These are phyloP conservation scores for Crotalus tigris DNA, from an alignment of 2,113 vertebrate genomes.

Conservation along the genomic window DNA sequence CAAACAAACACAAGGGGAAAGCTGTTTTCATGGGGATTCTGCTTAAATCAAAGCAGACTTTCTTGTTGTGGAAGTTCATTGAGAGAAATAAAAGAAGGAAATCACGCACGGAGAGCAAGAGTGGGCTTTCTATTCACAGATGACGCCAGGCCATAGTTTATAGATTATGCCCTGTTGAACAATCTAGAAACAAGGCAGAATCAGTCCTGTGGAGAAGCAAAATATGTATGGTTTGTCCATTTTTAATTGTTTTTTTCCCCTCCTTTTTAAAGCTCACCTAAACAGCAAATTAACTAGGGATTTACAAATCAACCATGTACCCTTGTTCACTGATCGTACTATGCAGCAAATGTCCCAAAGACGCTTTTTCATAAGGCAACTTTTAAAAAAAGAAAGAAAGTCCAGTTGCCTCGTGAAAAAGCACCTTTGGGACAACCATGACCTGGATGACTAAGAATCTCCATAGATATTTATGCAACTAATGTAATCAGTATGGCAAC, in stretches of 20 bases:
- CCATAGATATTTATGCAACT: too few species aligned
- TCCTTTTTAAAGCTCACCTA: neutral
- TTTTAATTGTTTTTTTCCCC: neutral
- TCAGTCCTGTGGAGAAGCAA: neutral
- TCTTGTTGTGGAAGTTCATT: neutral
- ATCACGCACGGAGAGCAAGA: neutral
- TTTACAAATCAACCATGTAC: neutral
- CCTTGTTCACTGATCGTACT: neutral
- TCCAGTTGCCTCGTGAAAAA: too few species aligned
- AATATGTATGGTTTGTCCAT: neutral
- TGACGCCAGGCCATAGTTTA: neutral
- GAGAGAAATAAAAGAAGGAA: neutral
- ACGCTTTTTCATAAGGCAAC: too few species aligned
- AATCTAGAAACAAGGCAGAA: neutral
- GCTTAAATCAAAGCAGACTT: neutral
- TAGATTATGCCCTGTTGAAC: neutral
- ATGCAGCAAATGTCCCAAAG: neutral
- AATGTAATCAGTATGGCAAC: neutral
- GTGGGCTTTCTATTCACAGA: neutral
- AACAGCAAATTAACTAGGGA: neutral
- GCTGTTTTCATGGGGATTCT: constrained; percentile 12
- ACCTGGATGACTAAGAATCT: too few species aligned
- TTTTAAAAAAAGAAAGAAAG: too few species aligned
- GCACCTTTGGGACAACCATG: too few species aligned
- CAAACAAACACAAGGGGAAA: constrained; percentile 17